Evolutionary conservation across 2,888 invertebrate genomes (phyloP).

Genomic region (Brachylomia viminalis): DNA sequence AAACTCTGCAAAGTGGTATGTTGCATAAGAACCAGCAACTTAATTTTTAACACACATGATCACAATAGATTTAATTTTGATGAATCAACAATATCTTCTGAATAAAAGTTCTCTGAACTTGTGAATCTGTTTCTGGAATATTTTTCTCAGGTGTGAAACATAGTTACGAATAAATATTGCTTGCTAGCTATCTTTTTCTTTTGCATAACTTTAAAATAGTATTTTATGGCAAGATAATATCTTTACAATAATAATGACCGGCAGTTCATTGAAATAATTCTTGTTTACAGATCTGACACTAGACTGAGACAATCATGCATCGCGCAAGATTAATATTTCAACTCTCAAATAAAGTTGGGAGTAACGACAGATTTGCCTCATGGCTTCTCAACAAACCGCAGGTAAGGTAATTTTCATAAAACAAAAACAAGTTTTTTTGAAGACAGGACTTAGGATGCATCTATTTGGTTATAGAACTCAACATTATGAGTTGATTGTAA

Average conservation of each 20-base stretch:
- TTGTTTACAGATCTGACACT: slow-evolving; percentile 80
- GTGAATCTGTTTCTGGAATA: no score
- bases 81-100: not conserved
- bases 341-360: slow-evolving; percentile 91
- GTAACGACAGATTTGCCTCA: slow-evolving; percentile 94
- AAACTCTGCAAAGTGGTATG: not conserved
- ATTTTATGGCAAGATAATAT: not conserved
- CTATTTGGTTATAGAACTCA: not conserved
- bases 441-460: not conserved
- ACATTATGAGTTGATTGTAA: not conserved
- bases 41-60: not conserved
- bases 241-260: not conserved
- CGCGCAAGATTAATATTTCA: slow-evolving; percentile 94
- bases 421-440: not conserved
- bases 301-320: slow-evolving; percentile 91
- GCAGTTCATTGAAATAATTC: slow-evolving; percentile 20
- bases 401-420: slow-evolving; percentile 76
- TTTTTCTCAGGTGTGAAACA: not conserved
- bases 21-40: not conserved
- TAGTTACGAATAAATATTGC: not conserved
- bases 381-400: slow-evolving; percentile 93
- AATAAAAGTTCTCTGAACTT: not conserved
- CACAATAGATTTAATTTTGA: not conserved
- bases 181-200: not conserved
- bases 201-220: not conserved